Percentiles rank a stretch among this genome's conserved stretches.
These are phyloP conservation scores for Poeciliopsis occidentalis DNA, from an alignment of 2,113 vertebrate species.

Conservation along the genomic window DNA sequence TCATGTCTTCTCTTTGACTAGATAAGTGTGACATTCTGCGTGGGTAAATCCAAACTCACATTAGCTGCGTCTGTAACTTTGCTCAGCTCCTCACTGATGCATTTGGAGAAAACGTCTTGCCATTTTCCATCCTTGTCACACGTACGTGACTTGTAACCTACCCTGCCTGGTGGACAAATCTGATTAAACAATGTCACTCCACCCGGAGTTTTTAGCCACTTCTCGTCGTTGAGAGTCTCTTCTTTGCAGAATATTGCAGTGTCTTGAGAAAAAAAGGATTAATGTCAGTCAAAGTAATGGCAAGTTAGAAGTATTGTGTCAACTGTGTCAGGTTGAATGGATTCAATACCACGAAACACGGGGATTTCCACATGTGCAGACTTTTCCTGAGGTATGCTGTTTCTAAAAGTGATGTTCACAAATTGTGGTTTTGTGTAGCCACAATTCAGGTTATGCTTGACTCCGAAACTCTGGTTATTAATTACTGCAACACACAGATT, in stretches of 20 bases:
- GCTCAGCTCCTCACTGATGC: conserved; percentile 44
- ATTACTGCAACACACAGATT: neutral
- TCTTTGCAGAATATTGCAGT: neutral
- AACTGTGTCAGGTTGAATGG: too few relatives aligned
- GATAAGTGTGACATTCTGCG: neutral
- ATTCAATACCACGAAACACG: conserved; percentile 59
- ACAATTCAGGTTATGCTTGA: accelerated
- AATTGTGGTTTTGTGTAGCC: too few relatives aligned
- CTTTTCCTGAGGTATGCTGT: accelerated
- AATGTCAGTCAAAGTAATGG: neutral
- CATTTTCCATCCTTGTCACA: neutral
- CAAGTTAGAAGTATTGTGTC: too few relatives aligned
- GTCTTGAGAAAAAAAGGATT: neutral
- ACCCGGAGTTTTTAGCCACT: conserved; percentile 65
- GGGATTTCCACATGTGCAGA: conserved; percentile 14
- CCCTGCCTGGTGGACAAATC: conserved; percentile 21
- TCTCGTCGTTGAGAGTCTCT: accelerated
- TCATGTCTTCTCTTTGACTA: too few relatives aligned
- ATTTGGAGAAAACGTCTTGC: conserved; percentile 7
- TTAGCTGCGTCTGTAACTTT: conserved; percentile 33
- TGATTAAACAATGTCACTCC: conserved; percentile 19
- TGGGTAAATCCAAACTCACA: conserved; percentile 47
- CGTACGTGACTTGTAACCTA: conserved; percentile 55
- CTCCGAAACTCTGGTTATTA: accelerated
- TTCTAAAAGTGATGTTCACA: conserved; percentile 37